phyloP scores from a whole-genome alignment of 2,113 vertebrate species.

The Chaetops frenatus region DNA sequence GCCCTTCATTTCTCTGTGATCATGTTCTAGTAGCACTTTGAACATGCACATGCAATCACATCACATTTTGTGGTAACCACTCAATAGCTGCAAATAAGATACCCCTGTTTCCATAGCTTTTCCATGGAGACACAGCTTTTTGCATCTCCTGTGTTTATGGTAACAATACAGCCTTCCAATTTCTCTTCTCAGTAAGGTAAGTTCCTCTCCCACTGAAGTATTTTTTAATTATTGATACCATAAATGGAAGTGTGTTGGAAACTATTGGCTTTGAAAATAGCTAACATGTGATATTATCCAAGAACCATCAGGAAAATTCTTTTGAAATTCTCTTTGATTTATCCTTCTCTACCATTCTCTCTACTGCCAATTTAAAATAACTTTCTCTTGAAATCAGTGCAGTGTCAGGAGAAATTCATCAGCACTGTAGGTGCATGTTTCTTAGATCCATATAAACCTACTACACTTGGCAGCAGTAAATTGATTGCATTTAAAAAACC shows the following conservation, averaged over 20 bases:
- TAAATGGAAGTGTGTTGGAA: slow-evolving; percentile 61
- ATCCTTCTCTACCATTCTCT: slow-evolving; percentile 34
- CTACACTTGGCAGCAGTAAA: slow-evolving; percentile 56
- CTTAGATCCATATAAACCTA: slow-evolving; percentile 49
- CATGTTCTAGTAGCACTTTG: neutral
- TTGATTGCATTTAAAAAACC: slow-evolving; percentile 59
- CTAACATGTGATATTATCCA: slow-evolving; percentile 57
- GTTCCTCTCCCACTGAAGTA: slow-evolving; percentile 37
- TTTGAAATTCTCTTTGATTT: slow-evolving; percentile 67
- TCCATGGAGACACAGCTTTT: slow-evolving; percentile 51
- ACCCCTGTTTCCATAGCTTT: slow-evolving; percentile 46
- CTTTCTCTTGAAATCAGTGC: slow-evolving; percentile 59
- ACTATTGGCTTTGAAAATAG: slow-evolving; percentile 64
- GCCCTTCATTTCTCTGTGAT: neutral
- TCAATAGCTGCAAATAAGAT: slow-evolving; percentile 23
- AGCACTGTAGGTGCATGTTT: slow-evolving; percentile 33
- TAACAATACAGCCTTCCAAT: slow-evolving; percentile 32
- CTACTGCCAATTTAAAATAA: slow-evolving; percentile 63
- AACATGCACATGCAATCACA: neutral
- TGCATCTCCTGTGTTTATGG: slow-evolving; percentile 38
- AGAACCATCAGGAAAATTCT: slow-evolving; percentile 59
- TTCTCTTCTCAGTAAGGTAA: slow-evolving; percentile 45
- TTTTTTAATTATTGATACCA: slow-evolving; percentile 62
- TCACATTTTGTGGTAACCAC: neutral
- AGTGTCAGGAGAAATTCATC: slow-evolving; percentile 63